Conservation (phyloP, 2,888 invertebrate species). For the Diploptera punctata region DNA sequence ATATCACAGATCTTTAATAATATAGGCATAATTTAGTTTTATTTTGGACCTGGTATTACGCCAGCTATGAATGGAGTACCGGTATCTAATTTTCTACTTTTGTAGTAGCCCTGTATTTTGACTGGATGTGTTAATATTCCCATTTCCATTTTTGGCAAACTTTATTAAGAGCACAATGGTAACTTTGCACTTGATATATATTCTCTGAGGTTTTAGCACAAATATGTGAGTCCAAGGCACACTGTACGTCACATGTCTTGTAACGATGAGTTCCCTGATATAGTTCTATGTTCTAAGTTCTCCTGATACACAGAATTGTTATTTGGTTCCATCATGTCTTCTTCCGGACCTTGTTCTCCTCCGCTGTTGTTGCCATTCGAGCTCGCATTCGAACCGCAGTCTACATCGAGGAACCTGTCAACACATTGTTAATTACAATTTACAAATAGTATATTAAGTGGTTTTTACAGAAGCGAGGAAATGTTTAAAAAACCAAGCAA, state of each 20-base stretch:
- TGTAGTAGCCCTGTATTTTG: too few relatives aligned
- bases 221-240: not conserved
- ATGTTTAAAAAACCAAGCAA: too few relatives aligned
- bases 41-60: too few relatives aligned
- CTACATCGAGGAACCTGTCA: slow-evolving; percentile 48
- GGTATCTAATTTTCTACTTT: too few relatives aligned
- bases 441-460: too few relatives aligned
- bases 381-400: slow-evolving; percentile 44
- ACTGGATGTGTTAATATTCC: too few relatives aligned
- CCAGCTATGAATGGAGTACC: too few relatives aligned
- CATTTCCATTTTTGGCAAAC: not conserved
- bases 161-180: slow-evolving; percentile 3
- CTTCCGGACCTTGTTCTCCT: slow-evolving; percentile 42
- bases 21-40: too few relatives aligned
- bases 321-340: slow-evolving; percentile 46
- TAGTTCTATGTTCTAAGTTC: slow-evolving; percentile 42
- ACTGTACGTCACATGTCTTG: not conserved
- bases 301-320: slow-evolving; percentile 48
- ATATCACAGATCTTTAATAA: too few relatives aligned
- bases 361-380: slow-evolving; percentile 42
- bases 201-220: not conserved
- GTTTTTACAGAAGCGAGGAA: too few relatives aligned
- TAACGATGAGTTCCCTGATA: not conserved
- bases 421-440: too few relatives aligned
- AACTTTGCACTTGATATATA: not conserved